Evolutionary conservation across 2,113 vertebrate genomes (phyloP).

Genomic region (Dasypus novemcinctus): DNA sequence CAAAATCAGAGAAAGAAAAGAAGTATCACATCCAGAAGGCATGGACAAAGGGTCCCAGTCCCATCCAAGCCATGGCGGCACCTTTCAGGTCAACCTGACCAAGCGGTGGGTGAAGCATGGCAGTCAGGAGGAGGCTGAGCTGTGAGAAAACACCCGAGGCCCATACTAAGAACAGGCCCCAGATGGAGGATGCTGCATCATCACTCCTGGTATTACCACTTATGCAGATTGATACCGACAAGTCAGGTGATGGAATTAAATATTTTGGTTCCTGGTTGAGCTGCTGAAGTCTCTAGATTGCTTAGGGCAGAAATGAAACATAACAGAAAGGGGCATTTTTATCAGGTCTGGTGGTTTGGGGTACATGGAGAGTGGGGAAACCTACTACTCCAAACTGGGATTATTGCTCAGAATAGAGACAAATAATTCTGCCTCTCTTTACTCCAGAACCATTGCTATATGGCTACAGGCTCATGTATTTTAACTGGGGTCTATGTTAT

Average conservation of each 20-base stretch:
- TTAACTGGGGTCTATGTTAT: neutral
- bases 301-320: neutral
- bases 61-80: rapidly evolving
- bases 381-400: neutral
- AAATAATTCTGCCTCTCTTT: neutral
- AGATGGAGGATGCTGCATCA: rapidly evolving
- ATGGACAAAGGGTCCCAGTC: too few relatives aligned
- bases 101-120: neutral
- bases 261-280: neutral
- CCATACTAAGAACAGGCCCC: neutral
- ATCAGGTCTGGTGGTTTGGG: neutral
- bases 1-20: neutral
- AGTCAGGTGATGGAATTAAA: neutral
- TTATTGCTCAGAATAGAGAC: neutral
- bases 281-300: neutral
- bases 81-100: too few relatives aligned
- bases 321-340: neutral
- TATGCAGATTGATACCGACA: neutral
- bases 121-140: neutral
- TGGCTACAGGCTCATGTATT: neutral
- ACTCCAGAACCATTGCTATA: neutral
- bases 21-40: neutral
- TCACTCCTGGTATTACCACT: neutral
- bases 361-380: neutral
- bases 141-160: neutral